A percentile compares a stretch with the other conserved stretches of the same genome.
These are phyloP conservation scores for Rhabdomys dilectus DNA, from an alignment of 2,113 vertebrate genomes.

Conservation along the genomic window DNA sequence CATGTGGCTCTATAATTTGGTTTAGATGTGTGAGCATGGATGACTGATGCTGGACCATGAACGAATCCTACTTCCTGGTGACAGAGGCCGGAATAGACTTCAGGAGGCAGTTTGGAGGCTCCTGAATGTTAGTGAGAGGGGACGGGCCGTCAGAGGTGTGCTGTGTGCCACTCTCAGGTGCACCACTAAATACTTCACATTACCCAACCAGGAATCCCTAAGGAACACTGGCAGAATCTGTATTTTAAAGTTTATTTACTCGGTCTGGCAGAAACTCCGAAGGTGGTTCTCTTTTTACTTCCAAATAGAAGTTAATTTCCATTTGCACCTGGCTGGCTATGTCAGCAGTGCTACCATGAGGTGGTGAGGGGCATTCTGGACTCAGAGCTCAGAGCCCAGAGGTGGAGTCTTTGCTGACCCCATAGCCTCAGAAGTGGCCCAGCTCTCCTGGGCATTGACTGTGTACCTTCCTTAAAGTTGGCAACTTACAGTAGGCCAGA, in stretches of 20 bases:
- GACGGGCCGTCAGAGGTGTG: background rate
- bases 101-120: background rate
- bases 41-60: background rate
- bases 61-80: background rate
- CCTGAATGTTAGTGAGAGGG: background rate
- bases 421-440: background rate
- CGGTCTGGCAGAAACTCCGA: background rate
- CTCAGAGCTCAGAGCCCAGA: background rate
- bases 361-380: background rate
- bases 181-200: background rate
- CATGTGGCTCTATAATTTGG: background rate
- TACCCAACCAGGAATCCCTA: background rate
- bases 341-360: no score
- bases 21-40: background rate
- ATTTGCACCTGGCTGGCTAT: background rate
- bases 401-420: background rate
- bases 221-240: background rate
- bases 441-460: background rate
- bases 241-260: conserved; percentile 4
- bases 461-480: background rate
- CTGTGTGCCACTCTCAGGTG: no score
- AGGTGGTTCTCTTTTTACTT: background rate
- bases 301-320: background rate
- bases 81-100: background rate
- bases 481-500: background rate